These are phyloP conservation scores for Argyrosomus japonicus DNA, from an alignment of 2,113 vertebrate species.

Conservation along the genomic window DNA sequence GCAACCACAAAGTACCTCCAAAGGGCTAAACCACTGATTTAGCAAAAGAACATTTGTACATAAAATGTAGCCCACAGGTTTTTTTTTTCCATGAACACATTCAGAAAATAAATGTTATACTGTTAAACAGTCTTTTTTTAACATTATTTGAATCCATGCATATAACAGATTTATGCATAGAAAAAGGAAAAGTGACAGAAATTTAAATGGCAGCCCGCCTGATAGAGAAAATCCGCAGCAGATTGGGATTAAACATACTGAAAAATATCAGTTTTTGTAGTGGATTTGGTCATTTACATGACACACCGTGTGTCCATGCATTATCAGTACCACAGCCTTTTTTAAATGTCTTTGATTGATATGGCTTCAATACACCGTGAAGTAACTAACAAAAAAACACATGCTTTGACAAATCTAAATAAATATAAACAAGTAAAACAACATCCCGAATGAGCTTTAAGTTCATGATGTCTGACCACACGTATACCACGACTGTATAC, in stretches of 20 bases:
- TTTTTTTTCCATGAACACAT: not conserved
- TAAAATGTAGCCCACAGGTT: slow-evolving; percentile 17
- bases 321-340: slow-evolving; percentile 23
- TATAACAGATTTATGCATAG: slow-evolving; percentile 10
- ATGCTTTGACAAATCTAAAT: slow-evolving; percentile 1
- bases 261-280: slow-evolving; percentile 10
- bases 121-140: slow-evolving; percentile 5
- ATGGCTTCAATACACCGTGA: slow-evolving; percentile 57
- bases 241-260: slow-evolving; percentile 2
- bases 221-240: slow-evolving; percentile 13
- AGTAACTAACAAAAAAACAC: slow-evolving; percentile 30
- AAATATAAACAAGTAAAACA: slow-evolving; percentile 31
- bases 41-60: slow-evolving; percentile 18
- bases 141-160: slow-evolving; percentile 35
- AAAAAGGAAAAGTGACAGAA: not conserved
- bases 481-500: not conserved
- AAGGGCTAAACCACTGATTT: slow-evolving; percentile 8
- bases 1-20: not conserved
- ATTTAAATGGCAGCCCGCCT: slow-evolving; percentile 11
- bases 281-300: slow-evolving; percentile 20
- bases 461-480: slow-evolving; percentile 13
- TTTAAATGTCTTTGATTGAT: slow-evolving; percentile 46
- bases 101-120: slow-evolving; percentile 9
- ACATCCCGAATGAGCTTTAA: slow-evolving; percentile 2
- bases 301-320: slow-evolving; percentile 21